Evolutionary conservation across 2,888 invertebrate species (phyloP).

Genomic region (Erebia aethiops): DNA sequence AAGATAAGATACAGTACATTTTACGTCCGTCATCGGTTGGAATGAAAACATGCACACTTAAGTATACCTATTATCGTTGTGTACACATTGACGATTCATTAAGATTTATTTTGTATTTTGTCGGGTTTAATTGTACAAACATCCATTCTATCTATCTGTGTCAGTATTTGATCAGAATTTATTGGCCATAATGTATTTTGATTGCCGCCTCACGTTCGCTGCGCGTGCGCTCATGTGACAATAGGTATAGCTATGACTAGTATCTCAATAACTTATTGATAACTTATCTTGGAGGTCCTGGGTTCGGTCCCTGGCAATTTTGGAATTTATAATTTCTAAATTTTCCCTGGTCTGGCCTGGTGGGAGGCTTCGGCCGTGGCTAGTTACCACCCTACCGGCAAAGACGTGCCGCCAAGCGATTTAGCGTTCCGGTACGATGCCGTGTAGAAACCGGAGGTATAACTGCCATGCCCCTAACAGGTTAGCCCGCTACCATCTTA

Average conservation of each 20-base stretch:
- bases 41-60: not conserved
- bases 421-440: too few relatives aligned
- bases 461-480: too few relatives aligned
- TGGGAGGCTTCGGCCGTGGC: too few relatives aligned
- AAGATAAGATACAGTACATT: too few relatives aligned
- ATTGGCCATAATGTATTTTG: constrained; percentile 49
- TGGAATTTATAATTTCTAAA: too few relatives aligned
- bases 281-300: too few relatives aligned
- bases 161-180: constrained; percentile 36
- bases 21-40: constrained; percentile 19
- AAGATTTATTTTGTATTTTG: constrained; percentile 23
- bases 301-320: too few relatives aligned
- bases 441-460: too few relatives aligned
- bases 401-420: too few relatives aligned
- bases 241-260: constrained; percentile 21
- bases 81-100: constrained; percentile 16
- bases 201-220: constrained; percentile 50
- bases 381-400: too few relatives aligned
- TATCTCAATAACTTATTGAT: constrained; percentile 6
- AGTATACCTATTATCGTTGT: constrained; percentile 5
- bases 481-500: too few relatives aligned
- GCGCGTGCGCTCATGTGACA: constrained; percentile 49
- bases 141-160: constrained; percentile 30
- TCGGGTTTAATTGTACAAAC: constrained; percentile 23
- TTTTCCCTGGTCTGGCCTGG: too few relatives aligned